Evolutionary conservation across 2,888 invertebrate species (phyloP).

Genomic region (Uloborus plumipes): DNA sequence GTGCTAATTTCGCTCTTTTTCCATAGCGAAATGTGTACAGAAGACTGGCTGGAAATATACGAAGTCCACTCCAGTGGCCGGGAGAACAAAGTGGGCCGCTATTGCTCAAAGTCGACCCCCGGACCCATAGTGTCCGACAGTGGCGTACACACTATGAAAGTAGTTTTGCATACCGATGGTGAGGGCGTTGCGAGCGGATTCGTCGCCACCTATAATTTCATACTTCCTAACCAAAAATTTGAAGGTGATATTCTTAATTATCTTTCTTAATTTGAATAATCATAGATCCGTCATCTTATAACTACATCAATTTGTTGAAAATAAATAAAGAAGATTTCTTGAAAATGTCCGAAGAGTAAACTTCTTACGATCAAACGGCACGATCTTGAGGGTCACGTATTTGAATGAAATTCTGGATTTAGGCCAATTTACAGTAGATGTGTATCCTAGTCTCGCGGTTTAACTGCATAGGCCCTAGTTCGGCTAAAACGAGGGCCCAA

Average conservation of each 20-base stretch:
- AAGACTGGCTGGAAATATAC: conserved; percentile 95
- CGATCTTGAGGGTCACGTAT: too few species aligned
- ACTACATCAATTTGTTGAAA: too few species aligned
- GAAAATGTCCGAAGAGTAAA: too few species aligned
- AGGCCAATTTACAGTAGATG: too few species aligned
- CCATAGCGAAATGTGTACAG: conserved; percentile 79
- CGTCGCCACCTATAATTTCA: conserved; percentile 94
- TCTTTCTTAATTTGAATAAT: too few species aligned
- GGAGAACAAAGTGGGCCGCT: conserved; percentile 79
- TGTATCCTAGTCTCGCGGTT: too few species aligned
- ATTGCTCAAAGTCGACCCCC: conserved; percentile 91
- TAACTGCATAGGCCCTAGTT: too few species aligned
- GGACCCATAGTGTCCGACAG: conserved; percentile 94
- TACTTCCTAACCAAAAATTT: conserved; percentile 87
- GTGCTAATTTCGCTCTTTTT: not conserved
- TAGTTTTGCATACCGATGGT: conserved; percentile 89
- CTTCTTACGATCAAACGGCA: too few species aligned
- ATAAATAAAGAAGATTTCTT: too few species aligned
- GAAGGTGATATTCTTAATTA: conserved; percentile 74
- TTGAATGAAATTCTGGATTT: too few species aligned
- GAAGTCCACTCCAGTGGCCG: conserved; percentile 78
- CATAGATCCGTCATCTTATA: too few species aligned
- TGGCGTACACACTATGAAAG: conserved; percentile 87
- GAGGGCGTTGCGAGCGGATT: conserved; percentile 94
- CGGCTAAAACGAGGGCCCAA: too few species aligned